Evolutionary conservation across 2,113 vertebrate species (phyloP).

Genomic region (Prolemur simus): DNA sequence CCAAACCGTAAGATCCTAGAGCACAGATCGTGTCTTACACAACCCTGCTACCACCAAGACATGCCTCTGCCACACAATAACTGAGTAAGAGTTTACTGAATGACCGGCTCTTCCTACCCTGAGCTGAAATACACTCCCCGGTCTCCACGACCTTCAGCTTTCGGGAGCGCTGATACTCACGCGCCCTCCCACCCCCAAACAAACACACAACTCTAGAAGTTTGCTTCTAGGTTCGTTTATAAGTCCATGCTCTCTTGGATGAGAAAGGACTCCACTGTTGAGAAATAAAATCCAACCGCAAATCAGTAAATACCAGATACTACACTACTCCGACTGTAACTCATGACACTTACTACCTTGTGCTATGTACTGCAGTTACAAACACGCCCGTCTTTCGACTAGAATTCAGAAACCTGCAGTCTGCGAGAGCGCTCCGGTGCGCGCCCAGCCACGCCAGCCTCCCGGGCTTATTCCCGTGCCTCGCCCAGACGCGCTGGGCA

Average conservation of each 20-base stretch:
- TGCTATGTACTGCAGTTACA: neutral
- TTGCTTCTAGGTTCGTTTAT: neutral
- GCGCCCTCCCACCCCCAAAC: neutral
- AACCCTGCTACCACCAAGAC: rapidly evolving
- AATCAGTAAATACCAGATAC: neutral
- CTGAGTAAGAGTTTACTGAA: too few species aligned
- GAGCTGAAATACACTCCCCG: neutral
- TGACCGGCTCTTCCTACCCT: too few species aligned
- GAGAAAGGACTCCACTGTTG: neutral
- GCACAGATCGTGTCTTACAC: neutral
- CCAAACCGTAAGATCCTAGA: neutral
- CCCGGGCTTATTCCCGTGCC: rapidly evolving
- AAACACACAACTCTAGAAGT: neutral
- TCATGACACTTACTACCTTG: too few species aligned
- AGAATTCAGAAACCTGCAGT: neutral
- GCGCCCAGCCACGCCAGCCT: too few species aligned
- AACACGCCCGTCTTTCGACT: too few species aligned
- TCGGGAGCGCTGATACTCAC: too few species aligned
- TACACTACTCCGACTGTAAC: neutral
- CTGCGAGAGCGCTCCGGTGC: rapidly evolving
- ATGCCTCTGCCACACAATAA: neutral
- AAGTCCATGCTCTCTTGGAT: neutral
- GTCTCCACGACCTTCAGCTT: neutral
- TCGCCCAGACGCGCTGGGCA: neutral
- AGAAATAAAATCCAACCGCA: neutral